These are phyloP conservation scores for Salvelinus sp. DNA, from an alignment of 2,113 vertebrate genomes.

Conservation along the genomic window DNA sequence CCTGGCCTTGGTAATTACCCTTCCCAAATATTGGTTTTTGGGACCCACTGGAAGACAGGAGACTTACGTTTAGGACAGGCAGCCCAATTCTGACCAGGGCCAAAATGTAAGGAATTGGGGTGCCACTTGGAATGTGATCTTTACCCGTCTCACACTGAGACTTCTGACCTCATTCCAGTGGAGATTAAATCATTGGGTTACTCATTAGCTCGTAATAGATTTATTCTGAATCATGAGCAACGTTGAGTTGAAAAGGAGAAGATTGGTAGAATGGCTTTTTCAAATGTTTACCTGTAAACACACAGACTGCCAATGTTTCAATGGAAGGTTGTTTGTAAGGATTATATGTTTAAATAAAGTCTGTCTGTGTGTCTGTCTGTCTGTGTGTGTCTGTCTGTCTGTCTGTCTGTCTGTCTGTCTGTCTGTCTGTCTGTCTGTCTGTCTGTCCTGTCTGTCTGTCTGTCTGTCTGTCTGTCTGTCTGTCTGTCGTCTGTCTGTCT, in stretches of 20 bases:
- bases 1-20: slow-evolving; percentile 19
- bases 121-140: neutral
- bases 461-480: rapidly evolving
- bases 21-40: neutral
- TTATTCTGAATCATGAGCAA: neutral
- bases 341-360: no score
- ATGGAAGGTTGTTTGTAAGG: neutral
- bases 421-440: no score
- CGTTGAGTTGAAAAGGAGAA: neutral
- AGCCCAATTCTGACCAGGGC: no score
- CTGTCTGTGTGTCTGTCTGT: no score
- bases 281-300: no score
- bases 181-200: neutral
- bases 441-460: no score
- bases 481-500: no score
- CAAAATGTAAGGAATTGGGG: no score
- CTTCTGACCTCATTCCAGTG: neutral
- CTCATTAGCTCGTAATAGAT: neutral
- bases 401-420: no score
- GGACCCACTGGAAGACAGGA: neutral
- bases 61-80: no score
- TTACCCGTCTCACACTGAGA: neutral
- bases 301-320: neutral
- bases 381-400: no score
- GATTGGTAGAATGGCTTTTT: neutral